Evolutionary conservation across 2,888 invertebrate species (phyloP).

Genomic region (Lasioglossum morio): DNA sequence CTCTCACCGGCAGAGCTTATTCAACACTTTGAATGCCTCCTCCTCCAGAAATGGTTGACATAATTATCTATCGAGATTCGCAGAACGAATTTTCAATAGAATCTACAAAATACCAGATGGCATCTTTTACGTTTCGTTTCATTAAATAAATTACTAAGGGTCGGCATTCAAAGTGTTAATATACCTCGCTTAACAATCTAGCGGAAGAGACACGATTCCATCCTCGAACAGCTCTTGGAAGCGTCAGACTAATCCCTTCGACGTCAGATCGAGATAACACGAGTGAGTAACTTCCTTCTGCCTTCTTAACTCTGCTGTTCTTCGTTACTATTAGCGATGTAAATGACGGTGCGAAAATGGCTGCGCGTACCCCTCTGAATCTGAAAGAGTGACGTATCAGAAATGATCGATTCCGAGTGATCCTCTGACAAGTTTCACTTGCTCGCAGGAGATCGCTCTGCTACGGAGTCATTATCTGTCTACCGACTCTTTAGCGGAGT

Average conservation of each 20-base stretch:
- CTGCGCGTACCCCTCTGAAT: neutral
- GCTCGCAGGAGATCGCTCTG: too few species aligned
- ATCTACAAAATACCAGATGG: neutral
- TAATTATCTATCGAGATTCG: neutral
- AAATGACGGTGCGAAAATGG: neutral
- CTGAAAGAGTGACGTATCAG: neutral
- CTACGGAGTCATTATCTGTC: neutral
- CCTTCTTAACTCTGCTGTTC: constrained; percentile 2
- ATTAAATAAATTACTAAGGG: neutral
- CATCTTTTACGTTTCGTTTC: neutral
- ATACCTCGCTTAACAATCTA: neutral
- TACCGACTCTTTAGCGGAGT: neutral
- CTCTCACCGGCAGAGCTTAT: neutral
- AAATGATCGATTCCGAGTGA: neutral
- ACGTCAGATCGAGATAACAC: constrained; percentile 19
- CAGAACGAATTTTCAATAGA: neutral
- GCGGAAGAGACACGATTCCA: neutral
- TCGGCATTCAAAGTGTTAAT: neutral
- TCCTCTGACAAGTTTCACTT: neutral
- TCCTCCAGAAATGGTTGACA: neutral
- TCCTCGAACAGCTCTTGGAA: constrained; percentile 8
- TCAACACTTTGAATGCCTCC: neutral
- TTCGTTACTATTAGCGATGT: neutral
- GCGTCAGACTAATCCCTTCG: neutral
- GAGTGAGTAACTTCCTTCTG: constrained; percentile 12